These are phyloP conservation scores for Tenthredo livida DNA, from an alignment of 2,888 invertebrate genomes.

Conservation along the genomic window DNA sequence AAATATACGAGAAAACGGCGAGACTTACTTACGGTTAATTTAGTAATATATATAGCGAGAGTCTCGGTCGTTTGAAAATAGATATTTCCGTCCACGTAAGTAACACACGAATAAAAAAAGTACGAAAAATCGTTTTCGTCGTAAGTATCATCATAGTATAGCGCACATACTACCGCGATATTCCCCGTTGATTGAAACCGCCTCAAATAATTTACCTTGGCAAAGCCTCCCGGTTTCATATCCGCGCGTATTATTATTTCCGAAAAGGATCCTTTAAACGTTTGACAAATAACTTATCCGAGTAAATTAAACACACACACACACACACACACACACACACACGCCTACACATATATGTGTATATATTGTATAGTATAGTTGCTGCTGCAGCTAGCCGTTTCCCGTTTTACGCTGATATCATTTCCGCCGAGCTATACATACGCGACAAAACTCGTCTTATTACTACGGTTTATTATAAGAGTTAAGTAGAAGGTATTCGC, in stretches of 20 bases:
- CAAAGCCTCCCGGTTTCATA: background rate
- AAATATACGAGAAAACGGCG: no score
- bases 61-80: background rate
- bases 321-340: background rate
- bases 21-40: no score
- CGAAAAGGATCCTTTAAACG: conserved; percentile 27
- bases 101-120: background rate
- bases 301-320: background rate
- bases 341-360: no score
- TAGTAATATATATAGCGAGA: background rate
- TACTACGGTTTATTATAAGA: background rate
- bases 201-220: conserved; percentile 9
- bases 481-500: background rate
- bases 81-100: background rate
- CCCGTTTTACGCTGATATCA: conserved; percentile 11
- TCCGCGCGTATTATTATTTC: background rate
- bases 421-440: background rate
- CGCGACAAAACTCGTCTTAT: no score
- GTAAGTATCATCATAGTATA: no score
- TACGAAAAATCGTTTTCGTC: background rate
- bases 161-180: no score
- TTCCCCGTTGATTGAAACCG: background rate
- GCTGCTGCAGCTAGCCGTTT: background rate
- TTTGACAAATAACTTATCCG: conserved; percentile 33
- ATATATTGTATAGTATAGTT: no score